Conservation (phyloP, 2,888 invertebrate genomes). For the Caenorhabditis wallacei region DNA sequence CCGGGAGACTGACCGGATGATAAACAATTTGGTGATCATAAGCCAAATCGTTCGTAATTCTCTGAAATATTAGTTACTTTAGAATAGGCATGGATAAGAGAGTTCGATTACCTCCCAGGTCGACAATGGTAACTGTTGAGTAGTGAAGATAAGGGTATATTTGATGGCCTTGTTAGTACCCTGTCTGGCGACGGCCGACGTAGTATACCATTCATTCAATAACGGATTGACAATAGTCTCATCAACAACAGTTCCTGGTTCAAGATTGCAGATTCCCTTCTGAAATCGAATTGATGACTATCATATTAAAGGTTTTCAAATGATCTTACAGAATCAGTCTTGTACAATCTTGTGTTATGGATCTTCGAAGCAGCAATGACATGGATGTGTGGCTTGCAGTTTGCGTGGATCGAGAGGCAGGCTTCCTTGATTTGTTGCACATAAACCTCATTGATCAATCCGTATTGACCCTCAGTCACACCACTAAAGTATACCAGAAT, state of each 20-base stretch:
- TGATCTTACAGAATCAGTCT: neutral
- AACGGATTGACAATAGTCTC: conserved; percentile 43
- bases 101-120: neutral
- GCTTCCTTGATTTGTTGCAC: conserved; percentile 2
- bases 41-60: conserved; percentile 44
- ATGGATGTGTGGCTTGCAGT: conserved; percentile 21
- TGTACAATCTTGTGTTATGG: conserved; percentile 39
- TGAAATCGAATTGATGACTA: neutral
- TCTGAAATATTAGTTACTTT: conserved; percentile 25
- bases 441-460: conserved; percentile 28
- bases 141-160: conserved; percentile 47
- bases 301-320: neutral
- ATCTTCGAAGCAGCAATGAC: conserved; percentile 29
- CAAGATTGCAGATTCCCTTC: conserved; percentile 40
- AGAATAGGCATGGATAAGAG: neutral
- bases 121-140: neutral
- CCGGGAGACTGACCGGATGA: conserved; percentile 48
- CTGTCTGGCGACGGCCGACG: conserved; percentile 56
- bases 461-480: conserved; percentile 53
- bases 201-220: conserved; percentile 59
- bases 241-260: conserved; percentile 67
- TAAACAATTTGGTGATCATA: conserved; percentile 63
- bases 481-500: conserved; percentile 64
- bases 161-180: conserved; percentile 64
- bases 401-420: neutral